Conservation (phyloP, 2,888 invertebrate species). For the Drosophila mimetica region DNA sequence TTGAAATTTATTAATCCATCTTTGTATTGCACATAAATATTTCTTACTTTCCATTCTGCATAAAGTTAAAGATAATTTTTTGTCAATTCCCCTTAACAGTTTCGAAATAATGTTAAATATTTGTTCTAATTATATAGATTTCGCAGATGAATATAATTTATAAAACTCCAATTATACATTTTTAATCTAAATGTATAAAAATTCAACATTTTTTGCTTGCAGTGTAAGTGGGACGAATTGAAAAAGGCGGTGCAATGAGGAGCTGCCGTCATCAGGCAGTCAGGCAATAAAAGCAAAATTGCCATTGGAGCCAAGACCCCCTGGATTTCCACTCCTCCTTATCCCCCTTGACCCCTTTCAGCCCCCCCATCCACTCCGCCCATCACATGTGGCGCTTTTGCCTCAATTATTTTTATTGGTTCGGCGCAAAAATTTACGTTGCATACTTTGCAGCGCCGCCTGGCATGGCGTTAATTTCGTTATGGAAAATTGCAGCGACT, state of each 20-base stretch:
- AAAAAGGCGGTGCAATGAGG: conserved; percentile 28
- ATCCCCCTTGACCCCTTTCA: neutral
- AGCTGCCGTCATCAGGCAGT: conserved; percentile 38
- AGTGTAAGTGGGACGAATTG: conserved; percentile 22
- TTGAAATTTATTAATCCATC: no score
- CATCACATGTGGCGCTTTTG: conserved; percentile 51
- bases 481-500: conserved; percentile 71
- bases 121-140: no score
- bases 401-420: conserved; percentile 76
- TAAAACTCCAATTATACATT: no score
- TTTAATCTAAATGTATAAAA: no score
- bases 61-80: no score
- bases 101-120: no score
- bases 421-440: conserved; percentile 71
- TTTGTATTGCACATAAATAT: no score
- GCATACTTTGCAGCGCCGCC: conserved; percentile 70
- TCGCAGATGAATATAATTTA: no score
- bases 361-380: neutral
- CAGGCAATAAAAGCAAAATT: conserved; percentile 70
- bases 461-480: conserved; percentile 73
- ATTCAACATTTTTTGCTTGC: neutral
- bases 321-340: neutral
- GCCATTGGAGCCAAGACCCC: conserved; percentile 59
- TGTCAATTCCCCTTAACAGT: no score
- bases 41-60: no score